Conservation (phyloP, 2,888 invertebrate genomes). For the Drosophila neonasuta region DNA sequence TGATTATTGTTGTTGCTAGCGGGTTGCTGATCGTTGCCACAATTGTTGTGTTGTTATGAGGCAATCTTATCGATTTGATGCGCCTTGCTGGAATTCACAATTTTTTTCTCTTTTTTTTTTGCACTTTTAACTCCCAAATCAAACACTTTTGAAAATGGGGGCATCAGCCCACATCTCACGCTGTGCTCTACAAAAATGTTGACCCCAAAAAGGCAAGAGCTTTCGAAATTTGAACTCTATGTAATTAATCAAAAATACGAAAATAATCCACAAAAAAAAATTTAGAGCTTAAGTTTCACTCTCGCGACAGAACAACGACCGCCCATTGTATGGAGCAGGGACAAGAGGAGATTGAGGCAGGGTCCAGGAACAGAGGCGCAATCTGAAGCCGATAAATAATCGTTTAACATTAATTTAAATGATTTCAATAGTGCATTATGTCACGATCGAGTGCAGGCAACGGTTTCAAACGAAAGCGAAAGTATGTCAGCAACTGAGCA, state of each 20-base stretch:
- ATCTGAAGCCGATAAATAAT: constrained; percentile 64
- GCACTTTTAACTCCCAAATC: constrained; percentile 46
- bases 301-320: constrained; percentile 35
- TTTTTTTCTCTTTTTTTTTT: constrained; percentile 21
- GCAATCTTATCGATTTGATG: constrained; percentile 46
- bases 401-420: constrained; percentile 71
- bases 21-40: constrained; percentile 9
- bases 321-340: constrained; percentile 29
- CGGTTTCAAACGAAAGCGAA: constrained; percentile 67
- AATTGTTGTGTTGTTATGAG: constrained; percentile 16
- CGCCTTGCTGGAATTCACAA: constrained; percentile 28
- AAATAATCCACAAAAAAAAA: constrained; percentile 17
- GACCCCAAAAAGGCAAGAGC: constrained; percentile 34
- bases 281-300: constrained; percentile 63
- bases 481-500: constrained; percentile 61
- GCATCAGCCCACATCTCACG: constrained; percentile 30
- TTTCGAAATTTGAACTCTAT: constrained; percentile 56
- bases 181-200: constrained; percentile 13
- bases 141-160: constrained; percentile 30
- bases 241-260: constrained; percentile 61
- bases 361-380: constrained; percentile 1
- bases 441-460: constrained; percentile 62
- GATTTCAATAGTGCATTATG: constrained; percentile 65
- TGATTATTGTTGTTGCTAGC: constrained; percentile 10
- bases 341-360: no score